Evolutionary conservation across 2,797 vertebrate species (phyloP).

Genomic region (Cyclopterus lumpus): DNA sequence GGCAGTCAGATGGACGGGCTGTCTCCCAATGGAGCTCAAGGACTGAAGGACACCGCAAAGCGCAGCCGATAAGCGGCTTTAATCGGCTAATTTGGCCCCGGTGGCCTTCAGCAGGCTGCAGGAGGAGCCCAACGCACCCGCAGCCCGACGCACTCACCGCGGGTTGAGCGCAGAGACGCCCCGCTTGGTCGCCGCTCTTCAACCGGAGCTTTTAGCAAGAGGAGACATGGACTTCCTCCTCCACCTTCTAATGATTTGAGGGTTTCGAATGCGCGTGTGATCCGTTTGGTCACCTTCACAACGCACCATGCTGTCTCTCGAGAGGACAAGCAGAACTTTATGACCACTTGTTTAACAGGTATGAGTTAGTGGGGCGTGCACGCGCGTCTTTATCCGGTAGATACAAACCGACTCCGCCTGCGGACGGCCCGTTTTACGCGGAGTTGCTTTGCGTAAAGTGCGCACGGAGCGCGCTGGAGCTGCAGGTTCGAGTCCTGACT

Average conservation of each 20-base stretch:
- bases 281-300: neutral
- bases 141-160: slow-evolving; percentile 3
- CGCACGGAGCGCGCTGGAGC: slow-evolving; percentile 40
- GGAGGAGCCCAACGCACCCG: slow-evolving; percentile 22
- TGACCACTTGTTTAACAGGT: neutral
- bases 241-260: neutral
- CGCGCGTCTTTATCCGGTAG: neutral
- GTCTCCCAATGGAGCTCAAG: slow-evolving; percentile 61
- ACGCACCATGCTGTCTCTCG: neutral
- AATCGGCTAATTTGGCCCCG: slow-evolving; percentile 64
- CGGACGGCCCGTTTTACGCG: slow-evolving; percentile 23
- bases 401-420: neutral
- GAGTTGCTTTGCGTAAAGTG: slow-evolving; percentile 43
- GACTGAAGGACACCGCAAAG: slow-evolving; percentile 67
- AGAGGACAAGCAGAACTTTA: neutral
- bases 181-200: neutral
- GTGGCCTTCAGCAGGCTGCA: slow-evolving; percentile 48
- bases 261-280: neutral
- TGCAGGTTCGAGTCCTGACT: slow-evolving; percentile 15
- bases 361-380: slow-evolving; percentile 1
- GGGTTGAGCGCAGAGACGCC: neutral
- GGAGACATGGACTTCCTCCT: neutral
- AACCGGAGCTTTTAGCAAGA: neutral
- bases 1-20: slow-evolving; percentile 17
- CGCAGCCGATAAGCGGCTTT: slow-evolving; percentile 78